These are phyloP conservation scores for Achlya flavicornis DNA, from an alignment of 2,888 invertebrate species.

Conservation along the genomic window DNA sequence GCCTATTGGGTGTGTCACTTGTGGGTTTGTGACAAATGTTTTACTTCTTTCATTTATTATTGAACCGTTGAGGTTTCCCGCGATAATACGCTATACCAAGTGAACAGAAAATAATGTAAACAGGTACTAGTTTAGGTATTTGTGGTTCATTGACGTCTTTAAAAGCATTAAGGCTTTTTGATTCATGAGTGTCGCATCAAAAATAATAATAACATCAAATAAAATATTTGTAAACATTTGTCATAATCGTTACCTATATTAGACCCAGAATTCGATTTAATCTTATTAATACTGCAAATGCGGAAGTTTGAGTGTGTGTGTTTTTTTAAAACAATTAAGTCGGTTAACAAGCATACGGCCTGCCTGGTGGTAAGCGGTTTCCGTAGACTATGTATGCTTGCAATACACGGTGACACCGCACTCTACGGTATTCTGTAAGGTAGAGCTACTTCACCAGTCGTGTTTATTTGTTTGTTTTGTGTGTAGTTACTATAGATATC, in stretches of 20 bases:
- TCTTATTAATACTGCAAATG: too few relatives aligned
- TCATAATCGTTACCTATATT: background rate
- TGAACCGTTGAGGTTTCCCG: background rate
- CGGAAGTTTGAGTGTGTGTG: too few relatives aligned
- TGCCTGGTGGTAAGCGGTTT: too few relatives aligned
- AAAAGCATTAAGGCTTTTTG: background rate
- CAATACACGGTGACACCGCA: too few relatives aligned
- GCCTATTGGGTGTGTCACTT: constrained; percentile 3
- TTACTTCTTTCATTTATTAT: background rate
- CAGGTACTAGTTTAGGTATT: background rate
- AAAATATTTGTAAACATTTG: background rate
- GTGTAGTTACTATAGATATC: too few relatives aligned
- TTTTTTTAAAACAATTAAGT: too few relatives aligned
- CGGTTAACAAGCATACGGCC: too few relatives aligned
- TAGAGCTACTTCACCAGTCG: too few relatives aligned
- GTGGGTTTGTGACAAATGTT: background rate
- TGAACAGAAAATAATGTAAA: background rate
- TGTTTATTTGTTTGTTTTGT: too few relatives aligned
- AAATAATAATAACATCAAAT: background rate
- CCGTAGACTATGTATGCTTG: too few relatives aligned
- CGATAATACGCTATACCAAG: background rate
- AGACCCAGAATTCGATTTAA: too few relatives aligned
- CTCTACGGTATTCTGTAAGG: too few relatives aligned
- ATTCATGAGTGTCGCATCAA: background rate
- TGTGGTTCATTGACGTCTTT: background rate